A percentile compares a stretch with the other conserved stretches of the same genome.
phyloP scores from a whole-genome alignment of 2,797 vertebrate species.

The Heterohyrax brucei region DNA sequence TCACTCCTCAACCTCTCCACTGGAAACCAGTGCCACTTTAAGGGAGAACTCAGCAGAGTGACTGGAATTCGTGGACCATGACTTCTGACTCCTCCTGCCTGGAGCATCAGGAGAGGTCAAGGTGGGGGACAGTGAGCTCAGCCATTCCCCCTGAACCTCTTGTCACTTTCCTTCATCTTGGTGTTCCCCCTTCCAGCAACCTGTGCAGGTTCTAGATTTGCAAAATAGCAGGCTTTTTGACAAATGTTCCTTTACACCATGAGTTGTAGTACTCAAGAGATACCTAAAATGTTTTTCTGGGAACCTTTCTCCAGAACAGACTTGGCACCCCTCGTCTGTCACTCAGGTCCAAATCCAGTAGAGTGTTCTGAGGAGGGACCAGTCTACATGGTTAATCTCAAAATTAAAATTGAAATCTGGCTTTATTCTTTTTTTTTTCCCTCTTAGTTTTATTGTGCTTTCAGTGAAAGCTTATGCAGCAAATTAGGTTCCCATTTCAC shows the following conservation, averaged over 20 bases:
- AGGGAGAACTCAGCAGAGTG: background rate
- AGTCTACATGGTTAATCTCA: background rate
- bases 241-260: background rate
- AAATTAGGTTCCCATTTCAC: too few species aligned
- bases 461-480: too few species aligned
- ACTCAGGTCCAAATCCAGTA: background rate
- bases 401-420: background rate
- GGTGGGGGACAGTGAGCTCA: background rate
- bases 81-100: background rate
- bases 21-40: background rate
- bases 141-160: background rate
- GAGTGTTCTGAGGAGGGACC: background rate
- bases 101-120: too few species aligned
- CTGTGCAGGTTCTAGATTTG: conserved; percentile 26
- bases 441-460: too few species aligned
- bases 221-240: background rate
- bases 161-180: conserved; percentile 26
- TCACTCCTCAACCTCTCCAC: accelerated
- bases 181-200: conserved; percentile 52
- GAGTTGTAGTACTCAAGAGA: background rate
- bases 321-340: background rate
- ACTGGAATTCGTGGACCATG: too few species aligned
- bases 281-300: background rate
- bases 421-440: background rate
- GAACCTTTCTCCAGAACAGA: background rate